Conservation (phyloP, 1,140 invertebrate species). For the Sitodiplosis mosellana region DNA sequence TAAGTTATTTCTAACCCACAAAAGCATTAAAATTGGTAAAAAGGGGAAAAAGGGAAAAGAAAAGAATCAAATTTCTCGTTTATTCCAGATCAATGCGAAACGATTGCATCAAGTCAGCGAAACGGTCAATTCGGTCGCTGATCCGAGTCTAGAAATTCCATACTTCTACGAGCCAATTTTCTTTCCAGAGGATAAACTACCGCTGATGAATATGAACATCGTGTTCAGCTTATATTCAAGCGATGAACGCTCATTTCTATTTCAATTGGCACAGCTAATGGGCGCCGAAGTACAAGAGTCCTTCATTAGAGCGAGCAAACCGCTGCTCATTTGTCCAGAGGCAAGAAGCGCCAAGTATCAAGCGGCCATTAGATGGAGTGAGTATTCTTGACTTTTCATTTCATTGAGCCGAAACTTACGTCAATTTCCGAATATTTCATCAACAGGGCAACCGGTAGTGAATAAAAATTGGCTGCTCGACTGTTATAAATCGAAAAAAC, state of each 20-base stretch:
- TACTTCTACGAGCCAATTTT: constrained; percentile 45
- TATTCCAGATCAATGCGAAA: not conserved
- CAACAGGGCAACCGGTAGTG: constrained; percentile 38
- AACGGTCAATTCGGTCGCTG: constrained; percentile 6
- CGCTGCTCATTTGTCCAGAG: constrained; percentile 43
- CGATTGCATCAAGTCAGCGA: not conserved
- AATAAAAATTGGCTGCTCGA: constrained; percentile 54
- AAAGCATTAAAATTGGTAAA: too few relatives aligned
- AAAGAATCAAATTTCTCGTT: not conserved
- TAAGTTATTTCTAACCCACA: constrained; percentile 14
- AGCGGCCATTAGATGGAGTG: constrained; percentile 66
- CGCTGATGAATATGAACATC: constrained; percentile 50
- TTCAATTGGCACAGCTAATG: constrained; percentile 41
- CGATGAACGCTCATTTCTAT: constrained; percentile 49
- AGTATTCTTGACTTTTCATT: constrained; percentile 14
- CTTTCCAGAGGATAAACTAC: constrained; percentile 26
- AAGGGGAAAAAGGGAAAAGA: too few relatives aligned
- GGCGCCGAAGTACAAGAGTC: constrained; percentile 43
- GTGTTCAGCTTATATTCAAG: constrained; percentile 56
- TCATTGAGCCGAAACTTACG: not conserved
- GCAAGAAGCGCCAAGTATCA: constrained; percentile 61
- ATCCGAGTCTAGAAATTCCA: constrained; percentile 3
- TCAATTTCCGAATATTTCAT: not conserved
- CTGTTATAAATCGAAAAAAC: constrained; percentile 35
- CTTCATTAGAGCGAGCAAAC: constrained; percentile 31